Percentiles rank a stretch among this genome's conserved stretches.
These are phyloP conservation scores for Albula goreensis DNA, from an alignment of 2,113 vertebrate species.

Conservation along the genomic window DNA sequence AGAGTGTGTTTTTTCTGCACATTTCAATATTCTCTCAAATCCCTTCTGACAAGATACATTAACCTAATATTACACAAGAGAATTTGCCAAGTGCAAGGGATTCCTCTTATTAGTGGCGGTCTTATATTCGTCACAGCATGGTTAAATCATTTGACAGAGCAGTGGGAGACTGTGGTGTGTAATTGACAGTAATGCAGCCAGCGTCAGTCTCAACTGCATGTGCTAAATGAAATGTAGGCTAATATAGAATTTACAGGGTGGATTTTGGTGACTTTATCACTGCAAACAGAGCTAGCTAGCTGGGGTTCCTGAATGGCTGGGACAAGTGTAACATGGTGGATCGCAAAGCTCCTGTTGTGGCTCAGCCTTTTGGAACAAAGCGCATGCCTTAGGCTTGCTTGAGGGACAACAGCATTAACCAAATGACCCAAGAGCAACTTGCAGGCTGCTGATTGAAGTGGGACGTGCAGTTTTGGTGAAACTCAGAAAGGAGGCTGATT, in stretches of 20 bases:
- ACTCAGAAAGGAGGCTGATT: slow-evolving; percentile 4
- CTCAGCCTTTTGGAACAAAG: slow-evolving; percentile 2
- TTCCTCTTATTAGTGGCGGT: background rate
- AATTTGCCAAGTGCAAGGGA: background rate
- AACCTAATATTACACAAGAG: slow-evolving; percentile 7
- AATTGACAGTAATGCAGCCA: slow-evolving; percentile 5
- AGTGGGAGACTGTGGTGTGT: background rate
- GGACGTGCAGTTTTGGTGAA: slow-evolving; percentile 4
- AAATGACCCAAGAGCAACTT: slow-evolving; percentile 1
- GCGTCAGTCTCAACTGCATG: background rate
- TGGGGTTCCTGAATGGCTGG: background rate
- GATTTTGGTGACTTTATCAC: slow-evolving; percentile 12
- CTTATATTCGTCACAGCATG: background rate
- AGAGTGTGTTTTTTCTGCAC: background rate
- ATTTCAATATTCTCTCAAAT: background rate
- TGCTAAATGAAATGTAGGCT: slow-evolving; percentile 13
- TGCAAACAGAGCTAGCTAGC: slow-evolving; percentile 1
- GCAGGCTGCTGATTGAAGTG: slow-evolving; percentile 15
- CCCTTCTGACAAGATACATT: background rate
- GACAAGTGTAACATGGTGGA: background rate
- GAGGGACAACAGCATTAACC: background rate
- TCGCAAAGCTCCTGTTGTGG: slow-evolving; percentile 7
- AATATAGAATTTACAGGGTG: slow-evolving; percentile 13
- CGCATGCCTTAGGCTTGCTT: background rate
- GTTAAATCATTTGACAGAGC: background rate